Percentiles rank a stretch among this genome's conserved stretches.
Conservation (phyloP, 2,113 vertebrate species). For the Ochotona curzoniae region DNA sequence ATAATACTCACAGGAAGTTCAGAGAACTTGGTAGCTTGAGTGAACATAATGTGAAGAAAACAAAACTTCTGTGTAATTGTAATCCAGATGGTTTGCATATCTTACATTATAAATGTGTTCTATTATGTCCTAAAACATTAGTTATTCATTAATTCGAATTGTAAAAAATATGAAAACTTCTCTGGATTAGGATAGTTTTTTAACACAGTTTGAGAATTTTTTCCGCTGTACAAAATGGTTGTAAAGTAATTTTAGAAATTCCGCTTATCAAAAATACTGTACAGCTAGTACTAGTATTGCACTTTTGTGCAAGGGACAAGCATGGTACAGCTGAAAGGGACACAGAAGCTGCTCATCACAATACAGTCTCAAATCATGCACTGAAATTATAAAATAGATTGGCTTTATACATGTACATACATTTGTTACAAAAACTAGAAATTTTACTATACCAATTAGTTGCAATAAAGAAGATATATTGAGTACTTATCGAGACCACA, state of each 20-base stretch:
- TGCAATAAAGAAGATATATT: background rate
- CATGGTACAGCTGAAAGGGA: background rate
- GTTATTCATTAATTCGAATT: background rate
- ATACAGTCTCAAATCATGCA: background rate
- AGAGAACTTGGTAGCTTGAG: background rate
- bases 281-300: background rate
- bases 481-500: background rate
- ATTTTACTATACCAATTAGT: background rate
- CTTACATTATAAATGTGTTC: background rate
- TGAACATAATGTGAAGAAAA: background rate
- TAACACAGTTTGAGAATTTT: background rate
- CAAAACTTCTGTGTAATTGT: background rate
- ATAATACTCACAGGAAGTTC: background rate
- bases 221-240: background rate
- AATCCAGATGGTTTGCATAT: background rate
- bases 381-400: background rate
- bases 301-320: background rate
- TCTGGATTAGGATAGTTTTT: background rate
- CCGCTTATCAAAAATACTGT: background rate
- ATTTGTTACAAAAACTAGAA: background rate
- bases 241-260: constrained; percentile 11
- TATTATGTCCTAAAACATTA: background rate
- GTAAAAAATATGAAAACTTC: background rate
- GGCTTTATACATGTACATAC: background rate
- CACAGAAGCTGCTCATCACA: background rate